Base-by-base conservation (phyloP, 2,113 vertebrate species). In the Spilogale gracilis region DNA sequence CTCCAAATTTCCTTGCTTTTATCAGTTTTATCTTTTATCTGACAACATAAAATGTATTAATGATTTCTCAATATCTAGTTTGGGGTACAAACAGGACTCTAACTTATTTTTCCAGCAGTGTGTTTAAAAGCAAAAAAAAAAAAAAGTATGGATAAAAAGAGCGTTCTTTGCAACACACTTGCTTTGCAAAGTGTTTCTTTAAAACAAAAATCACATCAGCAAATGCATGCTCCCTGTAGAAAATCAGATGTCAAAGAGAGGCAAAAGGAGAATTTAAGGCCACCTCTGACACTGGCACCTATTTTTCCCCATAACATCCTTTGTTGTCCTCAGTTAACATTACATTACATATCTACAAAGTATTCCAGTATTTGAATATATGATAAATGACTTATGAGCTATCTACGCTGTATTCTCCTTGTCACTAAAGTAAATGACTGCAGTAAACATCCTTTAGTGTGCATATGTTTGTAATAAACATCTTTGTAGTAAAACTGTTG, bases 61-160 rank as follows among this genome's bases (percentile, higher is more conserved):
- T 78, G 52, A 81, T 61, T 96, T 91, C 12, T 94, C 21, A 95
- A 61, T 20, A 58, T 67, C 13, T 82, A 91, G 6, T 89, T 93
- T 93, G 9, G 21, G 30, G 18, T 91, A 61, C 18, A 85, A 17
- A 65, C 73, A 30, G 23, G 65, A 87, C 6, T 48, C 94, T 7
- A 85, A 74, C 10, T 82, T 74, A 16, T 91, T 81, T 91, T 82
- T 80, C 38, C 48, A 74, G 71, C 0, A 61, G 5, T 30, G 71
- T 78, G 10, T 87, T 90, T 91, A 96, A 93, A 87, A 78, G n/a
- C 38, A 73, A 86, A 9, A 38, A 96, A 91, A 94, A 74, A 30
- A 79, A 78, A 9, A 32, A 96, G 67, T 30, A 88, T 30, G 16
- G 43, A 45, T 1, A 79, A 48, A 85, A 85, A 38, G 27, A 48